A percentile compares a stretch with the other conserved stretches of the same genome.
These are phyloP conservation scores for Poeciliopsis turneri DNA, from an alignment of 2,797 vertebrate genomes.

Conservation along the genomic window DNA sequence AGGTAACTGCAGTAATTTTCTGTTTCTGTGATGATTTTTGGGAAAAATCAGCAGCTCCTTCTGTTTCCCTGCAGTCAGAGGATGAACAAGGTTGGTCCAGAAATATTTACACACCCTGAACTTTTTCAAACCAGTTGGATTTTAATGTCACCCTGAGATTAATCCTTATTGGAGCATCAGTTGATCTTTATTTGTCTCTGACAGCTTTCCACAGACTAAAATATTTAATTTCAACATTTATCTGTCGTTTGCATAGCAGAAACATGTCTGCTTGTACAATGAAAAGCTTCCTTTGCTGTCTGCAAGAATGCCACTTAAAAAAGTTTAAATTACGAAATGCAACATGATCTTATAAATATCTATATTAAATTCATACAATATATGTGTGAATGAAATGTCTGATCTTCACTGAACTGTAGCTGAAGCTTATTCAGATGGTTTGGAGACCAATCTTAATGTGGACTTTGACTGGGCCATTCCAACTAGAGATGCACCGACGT, in stretches of 20 bases:
- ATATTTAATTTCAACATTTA: not conserved
- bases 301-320: too few species aligned
- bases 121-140: not conserved
- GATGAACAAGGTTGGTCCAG: not conserved
- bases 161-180: not conserved
- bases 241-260: too few species aligned
- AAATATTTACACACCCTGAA: not conserved
- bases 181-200: not conserved
- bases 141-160: not conserved
- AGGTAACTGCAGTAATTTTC: not conserved
- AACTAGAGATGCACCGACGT: too few species aligned
- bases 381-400: not conserved
- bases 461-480: not conserved
- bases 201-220: not conserved
- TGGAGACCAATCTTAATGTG: not conserved
- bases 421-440: not conserved
- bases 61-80: not conserved
- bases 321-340: too few species aligned
- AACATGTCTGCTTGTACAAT: too few species aligned
- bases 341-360: too few species aligned
- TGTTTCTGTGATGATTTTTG: conserved; percentile 1
- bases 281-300: too few species aligned
- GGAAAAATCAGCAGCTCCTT: not conserved
- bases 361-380: too few species aligned
- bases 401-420: not conserved